A percentile compares a stretch with the other conserved stretches of the same genome.
Evolutionary conservation across 2,797 vertebrate species (phyloP).

Genomic region (Labroides dimidiatus): DNA sequence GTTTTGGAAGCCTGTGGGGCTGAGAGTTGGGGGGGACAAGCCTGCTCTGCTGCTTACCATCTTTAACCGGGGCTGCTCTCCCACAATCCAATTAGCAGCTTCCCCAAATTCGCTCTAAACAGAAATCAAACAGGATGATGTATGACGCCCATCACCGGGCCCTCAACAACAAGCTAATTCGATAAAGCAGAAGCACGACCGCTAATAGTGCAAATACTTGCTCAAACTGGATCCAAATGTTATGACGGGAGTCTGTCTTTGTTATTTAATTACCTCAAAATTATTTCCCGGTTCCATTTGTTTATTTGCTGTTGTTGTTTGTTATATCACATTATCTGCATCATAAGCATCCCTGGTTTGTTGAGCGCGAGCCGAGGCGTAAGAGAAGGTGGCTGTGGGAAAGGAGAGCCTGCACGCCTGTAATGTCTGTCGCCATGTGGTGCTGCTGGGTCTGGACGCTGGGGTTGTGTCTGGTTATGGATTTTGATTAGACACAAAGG

Average conservation of each 20-base stretch:
- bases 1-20: constrained; percentile 64
- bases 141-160: constrained; percentile 71
- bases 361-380: constrained; percentile 9
- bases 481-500: constrained; percentile 80
- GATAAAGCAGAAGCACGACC: constrained; percentile 63
- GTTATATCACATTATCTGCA: constrained; percentile 47
- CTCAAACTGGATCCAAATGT: constrained; percentile 66
- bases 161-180: constrained; percentile 70
- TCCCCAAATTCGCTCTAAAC: constrained; percentile 71
- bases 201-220: constrained; percentile 73
- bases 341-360: constrained; percentile 31
- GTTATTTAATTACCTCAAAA: constrained; percentile 75
- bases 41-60: constrained; percentile 71
- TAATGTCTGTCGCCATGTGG: constrained; percentile 51
- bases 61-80: constrained; percentile 74
- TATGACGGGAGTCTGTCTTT: constrained; percentile 74
- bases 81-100: constrained; percentile 76
- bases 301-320: constrained; percentile 59
- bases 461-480: constrained; percentile 60
- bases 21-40: constrained; percentile 66
- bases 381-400: constrained; percentile 19
- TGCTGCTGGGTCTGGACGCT: constrained; percentile 41
- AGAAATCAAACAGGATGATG: constrained; percentile 80
- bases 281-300: constrained; percentile 68
- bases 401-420: constrained; percentile 33